phyloP scores from a whole-genome alignment of 2,113 vertebrate species.

The Gnathonemus longibarbis region DNA sequence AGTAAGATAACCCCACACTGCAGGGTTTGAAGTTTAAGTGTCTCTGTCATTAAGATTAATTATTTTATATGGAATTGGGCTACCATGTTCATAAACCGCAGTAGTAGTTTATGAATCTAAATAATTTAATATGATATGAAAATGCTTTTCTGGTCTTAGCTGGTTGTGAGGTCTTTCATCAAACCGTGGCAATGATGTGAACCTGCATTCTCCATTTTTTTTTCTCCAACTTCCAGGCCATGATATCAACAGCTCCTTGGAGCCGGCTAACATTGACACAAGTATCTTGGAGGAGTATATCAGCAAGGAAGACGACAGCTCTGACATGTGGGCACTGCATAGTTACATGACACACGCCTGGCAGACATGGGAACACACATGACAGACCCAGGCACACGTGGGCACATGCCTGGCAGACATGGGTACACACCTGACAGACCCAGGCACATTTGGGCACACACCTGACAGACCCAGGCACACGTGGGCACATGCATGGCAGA shows the following conservation, averaged over 20 bases:
- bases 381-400: not conserved
- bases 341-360: not conserved
- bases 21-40: not conserved
- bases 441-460: not conserved
- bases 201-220: conserved; percentile 20
- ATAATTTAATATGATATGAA: not conserved
- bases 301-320: conserved; percentile 92
- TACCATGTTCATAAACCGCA: not conserved
- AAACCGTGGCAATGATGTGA: not conserved
- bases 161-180: not conserved
- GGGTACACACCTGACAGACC: conserved; percentile 62
- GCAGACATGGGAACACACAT: not conserved
- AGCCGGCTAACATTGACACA: conserved; percentile 93
- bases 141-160: not conserved
- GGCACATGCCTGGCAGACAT: conserved; percentile 65
- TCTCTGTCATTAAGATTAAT: not conserved
- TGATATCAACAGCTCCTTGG: conserved; percentile 95
- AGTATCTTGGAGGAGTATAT: conserved; percentile 99
- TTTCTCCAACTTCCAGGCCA: conserved; percentile 68
- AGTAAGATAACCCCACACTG: not conserved
- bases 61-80: not conserved
- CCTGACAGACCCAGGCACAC: not conserved
- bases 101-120: not conserved
- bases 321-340: conserved; percentile 81
- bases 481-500: not conserved